Conservation (phyloP, 2,113 vertebrate genomes). For the Argyrosomus japonicus region DNA sequence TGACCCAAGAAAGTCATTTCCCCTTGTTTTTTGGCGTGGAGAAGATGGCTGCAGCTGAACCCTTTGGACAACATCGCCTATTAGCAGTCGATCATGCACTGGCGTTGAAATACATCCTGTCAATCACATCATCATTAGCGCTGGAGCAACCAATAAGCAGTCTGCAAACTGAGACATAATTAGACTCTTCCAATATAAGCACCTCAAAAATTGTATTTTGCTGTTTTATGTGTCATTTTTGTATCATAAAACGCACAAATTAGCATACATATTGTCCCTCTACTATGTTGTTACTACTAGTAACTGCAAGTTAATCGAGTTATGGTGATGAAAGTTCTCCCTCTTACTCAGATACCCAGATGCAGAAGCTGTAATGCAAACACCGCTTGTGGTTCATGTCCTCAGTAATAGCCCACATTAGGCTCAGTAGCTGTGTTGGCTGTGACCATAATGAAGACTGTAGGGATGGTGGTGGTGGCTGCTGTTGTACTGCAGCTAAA, state of each 20-base stretch:
- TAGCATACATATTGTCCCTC: neutral
- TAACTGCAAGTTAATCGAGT: neutral
- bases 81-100: conserved; percentile 9
- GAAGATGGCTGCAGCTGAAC: conserved; percentile 9
- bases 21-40: conserved; percentile 2
- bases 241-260: neutral
- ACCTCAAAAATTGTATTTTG: too few species aligned
- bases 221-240: neutral
- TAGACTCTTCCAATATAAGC: neutral
- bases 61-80: conserved; percentile 1
- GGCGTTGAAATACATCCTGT: conserved; percentile 7
- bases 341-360: neutral
- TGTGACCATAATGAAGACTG: neutral
- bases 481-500: neutral
- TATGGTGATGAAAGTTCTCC: neutral
- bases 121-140: conserved; percentile 13
- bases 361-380: neutral
- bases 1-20: conserved; percentile 14
- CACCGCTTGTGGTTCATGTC: neutral
- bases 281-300: neutral
- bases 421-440: neutral
- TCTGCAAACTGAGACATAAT: neutral
- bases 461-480: neutral
- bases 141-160: neutral
- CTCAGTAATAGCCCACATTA: neutral